Evolutionary conservation across 2,888 invertebrate species (phyloP).

Genomic region (Tenthredo scrophulariae): DNA sequence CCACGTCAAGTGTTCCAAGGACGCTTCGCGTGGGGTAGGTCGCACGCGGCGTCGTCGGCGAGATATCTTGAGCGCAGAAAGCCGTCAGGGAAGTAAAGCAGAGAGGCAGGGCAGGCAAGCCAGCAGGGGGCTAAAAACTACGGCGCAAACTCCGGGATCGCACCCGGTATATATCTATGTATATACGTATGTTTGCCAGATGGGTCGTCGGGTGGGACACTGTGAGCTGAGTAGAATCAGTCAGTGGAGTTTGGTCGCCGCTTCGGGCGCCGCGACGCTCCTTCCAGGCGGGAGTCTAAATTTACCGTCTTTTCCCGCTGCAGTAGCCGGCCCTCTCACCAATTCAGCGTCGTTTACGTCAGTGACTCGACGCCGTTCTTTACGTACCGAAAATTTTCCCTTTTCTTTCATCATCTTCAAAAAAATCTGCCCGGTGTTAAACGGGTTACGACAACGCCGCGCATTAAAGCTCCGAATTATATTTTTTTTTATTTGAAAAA

Average conservation of each 20-base stretch:
- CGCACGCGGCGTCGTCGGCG: slow-evolving; percentile 55
- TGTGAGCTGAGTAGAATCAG: slow-evolving; percentile 62
- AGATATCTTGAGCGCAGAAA: slow-evolving; percentile 46
- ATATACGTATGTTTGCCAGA: slow-evolving; percentile 63
- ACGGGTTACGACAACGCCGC: not conserved
- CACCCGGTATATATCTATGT: slow-evolving; percentile 47
- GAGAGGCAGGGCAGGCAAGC: not conserved
- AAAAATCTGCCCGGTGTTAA: not conserved
- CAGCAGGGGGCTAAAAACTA: slow-evolving; percentile 42
- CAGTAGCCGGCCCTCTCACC: slow-evolving; percentile 8
- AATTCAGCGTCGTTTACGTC: slow-evolving; percentile 9
- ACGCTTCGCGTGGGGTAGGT: slow-evolving; percentile 56
- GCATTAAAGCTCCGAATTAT: not conserved
- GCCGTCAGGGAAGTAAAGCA: slow-evolving; percentile 29
- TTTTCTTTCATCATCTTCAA: not conserved
- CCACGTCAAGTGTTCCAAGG: slow-evolving; percentile 55
- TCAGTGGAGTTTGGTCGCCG: slow-evolving; percentile 59
- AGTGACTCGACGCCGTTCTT: slow-evolving; percentile 7
- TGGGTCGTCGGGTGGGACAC: slow-evolving; percentile 58
- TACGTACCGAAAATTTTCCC: not conserved
- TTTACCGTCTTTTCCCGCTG: slow-evolving; percentile 29
- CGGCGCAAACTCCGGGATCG: slow-evolving; percentile 45
- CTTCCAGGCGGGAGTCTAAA: slow-evolving; percentile 51
- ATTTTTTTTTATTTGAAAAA: not conserved
- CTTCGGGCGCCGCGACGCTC: slow-evolving; percentile 54